Percentiles rank a stretch among this genome's conserved stretches.
Conservation (phyloP, 2,113 vertebrate species). For the Polypterus bichir region DNA sequence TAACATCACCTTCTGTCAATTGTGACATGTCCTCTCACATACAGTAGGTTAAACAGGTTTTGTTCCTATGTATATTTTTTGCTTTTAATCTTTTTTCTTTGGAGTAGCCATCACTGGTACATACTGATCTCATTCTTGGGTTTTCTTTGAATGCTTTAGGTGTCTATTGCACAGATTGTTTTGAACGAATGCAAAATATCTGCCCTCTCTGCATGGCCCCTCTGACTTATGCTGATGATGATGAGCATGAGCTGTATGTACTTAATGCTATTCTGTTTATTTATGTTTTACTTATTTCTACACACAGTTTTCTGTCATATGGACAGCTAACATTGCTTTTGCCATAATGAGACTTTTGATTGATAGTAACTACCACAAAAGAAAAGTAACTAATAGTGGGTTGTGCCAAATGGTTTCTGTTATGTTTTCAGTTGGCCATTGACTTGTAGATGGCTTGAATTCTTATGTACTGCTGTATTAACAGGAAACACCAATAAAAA, state of each 20-base stretch:
- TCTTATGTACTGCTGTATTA: not conserved
- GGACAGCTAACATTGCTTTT: not conserved
- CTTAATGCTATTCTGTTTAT: not conserved
- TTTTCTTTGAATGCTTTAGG: constrained; percentile 25
- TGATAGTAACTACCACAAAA: not conserved
- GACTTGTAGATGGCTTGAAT: not conserved
- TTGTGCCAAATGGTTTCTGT: not conserved
- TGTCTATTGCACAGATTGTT: constrained; percentile 56
- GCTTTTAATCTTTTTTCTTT: too few relatives aligned
- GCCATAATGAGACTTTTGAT: not conserved
- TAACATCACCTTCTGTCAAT: too few relatives aligned
- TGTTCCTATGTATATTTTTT: not conserved
- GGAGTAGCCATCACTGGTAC: too few relatives aligned
- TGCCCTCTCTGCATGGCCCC: constrained; percentile 52
- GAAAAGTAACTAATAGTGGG: not conserved
- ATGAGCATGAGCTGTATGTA: constrained; percentile 65
- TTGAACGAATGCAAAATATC: constrained; percentile 34
- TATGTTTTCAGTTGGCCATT: not conserved
- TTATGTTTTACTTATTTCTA: not conserved
- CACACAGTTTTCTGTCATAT: not conserved
- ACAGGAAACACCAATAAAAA: not conserved
- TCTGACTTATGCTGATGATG: constrained; percentile 27
- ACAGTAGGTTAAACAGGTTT: not conserved
- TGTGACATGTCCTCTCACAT: too few relatives aligned
- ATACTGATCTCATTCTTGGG: too few relatives aligned